These are phyloP conservation scores for Oncorhynchus nerka DNA, from an alignment of 2,113 vertebrate species.

Conservation along the genomic window DNA sequence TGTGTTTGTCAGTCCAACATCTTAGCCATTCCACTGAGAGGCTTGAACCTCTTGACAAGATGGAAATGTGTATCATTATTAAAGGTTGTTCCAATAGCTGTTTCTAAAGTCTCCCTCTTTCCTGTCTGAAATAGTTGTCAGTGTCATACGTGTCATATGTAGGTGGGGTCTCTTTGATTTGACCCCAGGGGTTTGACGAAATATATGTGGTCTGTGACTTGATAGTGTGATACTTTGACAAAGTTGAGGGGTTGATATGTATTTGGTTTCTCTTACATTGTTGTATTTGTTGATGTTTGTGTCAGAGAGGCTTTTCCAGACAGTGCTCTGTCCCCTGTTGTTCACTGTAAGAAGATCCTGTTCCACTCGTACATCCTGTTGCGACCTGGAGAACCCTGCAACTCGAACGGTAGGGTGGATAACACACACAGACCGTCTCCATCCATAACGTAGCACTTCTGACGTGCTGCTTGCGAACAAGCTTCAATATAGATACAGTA, in stretches of 20 bases:
- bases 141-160: not conserved
- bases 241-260: not conserved
- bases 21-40: not conserved
- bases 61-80: too few species aligned
- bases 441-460: not conserved
- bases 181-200: not conserved
- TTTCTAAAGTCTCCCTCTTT: too few species aligned
- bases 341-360: slow-evolving; percentile 65
- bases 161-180: not conserved
- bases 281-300: slow-evolving; percentile 77
- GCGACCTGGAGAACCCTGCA: slow-evolving; percentile 88
- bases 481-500: not conserved
- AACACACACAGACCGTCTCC: not conserved
- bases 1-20: not conserved
- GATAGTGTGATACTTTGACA: not conserved
- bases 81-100: too few species aligned
- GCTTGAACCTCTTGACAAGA: not conserved
- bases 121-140: not conserved
- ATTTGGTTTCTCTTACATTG: slow-evolving; percentile 57
- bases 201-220: not conserved
- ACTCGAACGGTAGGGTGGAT: not conserved
- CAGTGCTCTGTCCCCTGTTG: slow-evolving; percentile 29
- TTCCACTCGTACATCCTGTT: slow-evolving; percentile 81
- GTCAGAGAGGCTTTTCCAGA: slow-evolving; percentile 85
- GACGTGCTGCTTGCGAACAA: not conserved